Evolutionary conservation across 2,797 vertebrate genomes (phyloP).

Genomic region (Pempheris klunzingeri): DNA sequence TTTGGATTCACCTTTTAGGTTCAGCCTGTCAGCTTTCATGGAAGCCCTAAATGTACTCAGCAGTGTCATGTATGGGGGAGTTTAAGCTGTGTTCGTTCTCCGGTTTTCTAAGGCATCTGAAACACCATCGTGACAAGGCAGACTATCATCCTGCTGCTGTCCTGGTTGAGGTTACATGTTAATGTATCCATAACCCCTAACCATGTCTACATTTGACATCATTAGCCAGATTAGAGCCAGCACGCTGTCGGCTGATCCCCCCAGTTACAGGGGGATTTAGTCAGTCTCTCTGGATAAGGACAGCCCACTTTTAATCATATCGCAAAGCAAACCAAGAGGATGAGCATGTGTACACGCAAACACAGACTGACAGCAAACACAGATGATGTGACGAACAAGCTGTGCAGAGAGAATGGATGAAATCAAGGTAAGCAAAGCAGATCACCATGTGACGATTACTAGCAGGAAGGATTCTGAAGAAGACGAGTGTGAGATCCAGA

Average conservation of each 20-base stretch:
- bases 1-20: constrained; percentile 49
- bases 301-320: constrained; percentile 75
- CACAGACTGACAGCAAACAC: constrained; percentile 67
- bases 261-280: constrained; percentile 72
- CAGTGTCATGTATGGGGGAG: constrained; percentile 34
- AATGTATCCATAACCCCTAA: constrained; percentile 43
- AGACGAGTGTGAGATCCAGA: constrained; percentile 32
- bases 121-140: constrained; percentile 39
- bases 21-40: constrained; percentile 21
- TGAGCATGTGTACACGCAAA: constrained; percentile 69
- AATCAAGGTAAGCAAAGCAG: constrained; percentile 46
- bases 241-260: constrained; percentile 61
- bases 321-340: constrained; percentile 67
- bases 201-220: constrained; percentile 69
- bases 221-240: constrained; percentile 73
- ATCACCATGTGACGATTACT: constrained; percentile 26
- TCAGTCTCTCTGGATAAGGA: constrained; percentile 61
- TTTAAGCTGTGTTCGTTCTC: constrained; percentile 29
- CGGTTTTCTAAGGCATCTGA: constrained; percentile 34
- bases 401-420: constrained; percentile 45
- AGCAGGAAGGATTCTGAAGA: constrained; percentile 13
- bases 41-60: constrained; percentile 26
- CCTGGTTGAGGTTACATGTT: constrained; percentile 51
- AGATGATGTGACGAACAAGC: constrained; percentile 52
- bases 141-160: constrained; percentile 44